A percentile compares a stretch with the other conserved stretches of the same genome.
These are phyloP conservation scores for Amazonetta brasiliensis DNA, from an alignment of 2,797 vertebrate species.

Conservation along the genomic window DNA sequence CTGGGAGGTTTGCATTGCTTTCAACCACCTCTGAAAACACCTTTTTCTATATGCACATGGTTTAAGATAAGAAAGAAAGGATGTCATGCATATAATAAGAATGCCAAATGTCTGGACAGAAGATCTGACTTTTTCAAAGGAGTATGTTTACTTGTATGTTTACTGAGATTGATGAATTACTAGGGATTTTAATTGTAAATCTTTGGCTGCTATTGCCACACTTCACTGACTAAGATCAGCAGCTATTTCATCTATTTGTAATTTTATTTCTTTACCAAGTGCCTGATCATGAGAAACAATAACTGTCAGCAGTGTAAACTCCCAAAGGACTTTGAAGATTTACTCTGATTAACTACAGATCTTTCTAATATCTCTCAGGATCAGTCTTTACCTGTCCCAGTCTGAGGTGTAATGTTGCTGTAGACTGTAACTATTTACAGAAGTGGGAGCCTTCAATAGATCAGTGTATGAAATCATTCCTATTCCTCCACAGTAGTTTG, in stretches of 20 bases:
- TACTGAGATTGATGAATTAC: not conserved
- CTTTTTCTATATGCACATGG: not conserved
- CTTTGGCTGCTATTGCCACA: not conserved
- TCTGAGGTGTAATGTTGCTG: constrained; percentile 29
- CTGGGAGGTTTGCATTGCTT: constrained; percentile 6
- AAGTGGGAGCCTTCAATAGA: constrained; percentile 37
- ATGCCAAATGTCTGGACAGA: not conserved
- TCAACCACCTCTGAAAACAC: not conserved
- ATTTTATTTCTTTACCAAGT: constrained; percentile 61
- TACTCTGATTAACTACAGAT: constrained; percentile 53
- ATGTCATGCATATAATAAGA: not conserved
- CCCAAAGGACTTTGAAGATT: constrained; percentile 55
- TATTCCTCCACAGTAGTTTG: constrained; percentile 60
- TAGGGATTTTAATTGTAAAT: constrained; percentile 54
- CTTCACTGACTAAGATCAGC: not conserved
- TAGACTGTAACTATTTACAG: constrained; percentile 47
- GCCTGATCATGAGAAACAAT: constrained; percentile 60
- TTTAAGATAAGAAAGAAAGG: constrained; percentile 27
- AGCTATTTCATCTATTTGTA: constrained; percentile 41
- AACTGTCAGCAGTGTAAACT: constrained; percentile 54
- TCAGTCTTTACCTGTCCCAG: constrained; percentile 56
- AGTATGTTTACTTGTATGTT: not conserved
- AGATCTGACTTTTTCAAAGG: constrained; percentile 7
- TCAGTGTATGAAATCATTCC: constrained; percentile 47
- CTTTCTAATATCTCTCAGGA: constrained; percentile 53